Evolutionary conservation across 2,888 invertebrate genomes (phyloP), one percentile per base, ranked within the genome.

Genomic region (Drosophila merina): DNA sequence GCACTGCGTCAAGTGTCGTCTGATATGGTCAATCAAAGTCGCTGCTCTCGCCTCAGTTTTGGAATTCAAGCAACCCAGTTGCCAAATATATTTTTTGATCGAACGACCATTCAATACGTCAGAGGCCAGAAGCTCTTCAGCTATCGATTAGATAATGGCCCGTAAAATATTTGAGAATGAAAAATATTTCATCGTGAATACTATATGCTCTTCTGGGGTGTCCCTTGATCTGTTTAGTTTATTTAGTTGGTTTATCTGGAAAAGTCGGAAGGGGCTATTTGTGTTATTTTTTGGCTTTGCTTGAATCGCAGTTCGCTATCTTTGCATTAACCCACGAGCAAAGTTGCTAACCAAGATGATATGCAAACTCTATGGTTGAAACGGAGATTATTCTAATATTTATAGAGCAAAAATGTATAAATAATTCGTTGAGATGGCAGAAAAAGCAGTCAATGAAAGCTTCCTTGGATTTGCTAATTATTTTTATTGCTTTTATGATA

Each of bases 1-100:
- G 2, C 28, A 76, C 68, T 86, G 82, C 87, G 87, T 58, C 82
- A 87, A 76, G 62, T 75, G 64, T 45, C 77, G 66, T 38, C 66
- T 67, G 75, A 80, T 77, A 80, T 86, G 80, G 75, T 77, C 75
- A 74, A 44, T 25, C 52, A 62, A 55, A 30, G 54, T 62, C 40
- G 54, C 33, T 55, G 45, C 49, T 30, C 62, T 40, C 38, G 9
- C 26, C 50, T 42, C 40, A 9, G 40, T 14, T 50, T n/a, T 20
- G 42, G 8, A 20, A 42, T 40, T 36, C 14, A 9, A 48, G 26
- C 40, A 38, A 28, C 26, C 26, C 30, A 68, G 36, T 54, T 45
- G 31, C 33, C 54, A 42, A 30, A 36, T 44, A 30, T 25, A 28
- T 20, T 40, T 30, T 25, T 30, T 20, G 9, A 38, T 40, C 31